Percentiles rank a stretch among this genome's conserved stretches.
phyloP scores from a whole-genome alignment of 2,888 invertebrate species.

The Amphiduros pacificus region DNA sequence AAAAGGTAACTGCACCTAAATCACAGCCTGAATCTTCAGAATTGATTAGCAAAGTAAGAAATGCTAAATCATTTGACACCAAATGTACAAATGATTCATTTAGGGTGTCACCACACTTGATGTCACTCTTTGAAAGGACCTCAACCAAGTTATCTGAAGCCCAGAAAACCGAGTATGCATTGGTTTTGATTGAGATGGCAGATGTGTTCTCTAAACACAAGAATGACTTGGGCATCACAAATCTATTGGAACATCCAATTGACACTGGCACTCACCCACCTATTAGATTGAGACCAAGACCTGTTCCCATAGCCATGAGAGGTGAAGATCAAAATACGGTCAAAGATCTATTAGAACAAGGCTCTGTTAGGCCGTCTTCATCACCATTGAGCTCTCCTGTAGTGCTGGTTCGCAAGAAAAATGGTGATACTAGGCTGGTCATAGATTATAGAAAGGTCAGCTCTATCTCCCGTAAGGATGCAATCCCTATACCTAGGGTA shows the following conservation, averaged over 20 bases:
- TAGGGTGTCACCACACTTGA: no score
- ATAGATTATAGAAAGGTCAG: constrained; percentile 30
- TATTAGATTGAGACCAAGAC: background rate
- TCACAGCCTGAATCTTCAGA: no score
- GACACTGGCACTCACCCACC: background rate
- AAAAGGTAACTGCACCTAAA: no score
- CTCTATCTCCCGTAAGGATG: constrained; percentile 11
- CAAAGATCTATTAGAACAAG: background rate
- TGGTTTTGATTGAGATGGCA: background rate
- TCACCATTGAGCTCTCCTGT: background rate
- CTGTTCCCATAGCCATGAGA: background rate
- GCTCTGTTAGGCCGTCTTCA: background rate
- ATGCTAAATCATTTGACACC: no score
- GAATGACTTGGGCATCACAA: background rate
- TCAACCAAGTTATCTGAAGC: no score
- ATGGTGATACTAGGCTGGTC: constrained; percentile 26
- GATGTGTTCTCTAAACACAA: background rate
- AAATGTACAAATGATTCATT: no score
- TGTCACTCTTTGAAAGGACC: no score
- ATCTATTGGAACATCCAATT: background rate
- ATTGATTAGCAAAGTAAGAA: no score
- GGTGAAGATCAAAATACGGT: background rate
- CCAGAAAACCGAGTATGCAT: no score
- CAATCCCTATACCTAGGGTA: constrained; percentile 25
- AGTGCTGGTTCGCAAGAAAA: background rate